phyloP scores from a whole-genome alignment of 2,888 invertebrate genomes.

The Psylliodes chrysocephalus region DNA sequence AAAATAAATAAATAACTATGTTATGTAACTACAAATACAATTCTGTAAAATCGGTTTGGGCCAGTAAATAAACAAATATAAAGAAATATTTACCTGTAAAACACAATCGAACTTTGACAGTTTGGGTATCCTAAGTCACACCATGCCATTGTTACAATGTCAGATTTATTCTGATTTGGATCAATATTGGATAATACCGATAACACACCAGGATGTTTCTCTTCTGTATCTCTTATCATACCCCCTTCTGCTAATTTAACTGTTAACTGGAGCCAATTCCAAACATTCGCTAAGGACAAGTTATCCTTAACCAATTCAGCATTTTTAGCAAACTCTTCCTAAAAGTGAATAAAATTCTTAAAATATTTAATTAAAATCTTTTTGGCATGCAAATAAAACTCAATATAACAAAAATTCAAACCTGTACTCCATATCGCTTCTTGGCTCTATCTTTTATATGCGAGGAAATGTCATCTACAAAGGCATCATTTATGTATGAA shows the following conservation, averaged over 20 bases:
- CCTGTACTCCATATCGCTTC: conserved; percentile 83
- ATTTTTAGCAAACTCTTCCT: conserved; percentile 82
- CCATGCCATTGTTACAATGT: conserved; percentile 71
- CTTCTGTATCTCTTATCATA: conserved; percentile 67
- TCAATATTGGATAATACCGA: conserved; percentile 68
- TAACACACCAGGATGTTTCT: conserved; percentile 73
- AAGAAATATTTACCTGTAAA: conserved; percentile 72
- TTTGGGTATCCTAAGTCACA: conserved; percentile 71
- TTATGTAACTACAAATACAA: no score
- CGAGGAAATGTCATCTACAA: conserved; percentile 74
- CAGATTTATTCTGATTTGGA: conserved; percentile 68
- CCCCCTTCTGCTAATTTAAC: conserved; percentile 76
- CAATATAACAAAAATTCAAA: conserved; percentile 60
- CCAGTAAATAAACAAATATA: no score
- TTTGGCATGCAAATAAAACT: no score
- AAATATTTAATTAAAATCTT: not conserved
- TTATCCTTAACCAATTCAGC: conserved; percentile 83
- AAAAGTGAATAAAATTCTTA: conserved; percentile 39
- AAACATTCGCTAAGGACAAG: conserved; percentile 79
- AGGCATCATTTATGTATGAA: conserved; percentile 69
- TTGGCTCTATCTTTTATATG: conserved; percentile 78
- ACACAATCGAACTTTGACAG: conserved; percentile 66
- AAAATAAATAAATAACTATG: no score
- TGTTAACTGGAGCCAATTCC: conserved; percentile 85
- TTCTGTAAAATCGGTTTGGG: no score